Base-by-base conservation (phyloP, 64 coral and sea anemone genomes). In the Montipora cactus region DNA sequence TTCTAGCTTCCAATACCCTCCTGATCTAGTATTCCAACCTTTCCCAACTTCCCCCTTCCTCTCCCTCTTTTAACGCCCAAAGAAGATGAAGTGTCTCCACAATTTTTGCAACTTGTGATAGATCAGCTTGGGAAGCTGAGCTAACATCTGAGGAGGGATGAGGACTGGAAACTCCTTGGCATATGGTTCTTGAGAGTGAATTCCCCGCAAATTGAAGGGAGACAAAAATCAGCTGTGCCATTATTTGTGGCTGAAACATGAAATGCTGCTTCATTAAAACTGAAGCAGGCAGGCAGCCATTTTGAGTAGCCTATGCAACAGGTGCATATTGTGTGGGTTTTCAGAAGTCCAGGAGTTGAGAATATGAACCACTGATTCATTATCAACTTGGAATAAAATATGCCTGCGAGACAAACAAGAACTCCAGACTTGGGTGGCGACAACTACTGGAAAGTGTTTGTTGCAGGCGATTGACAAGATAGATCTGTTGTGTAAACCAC, bases 141-240 rank as follows among this genome's bases (percentile, higher is more conserved):
- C 25, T 80, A 49, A 52, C 45, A 79, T 15, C 18, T 25, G 20
- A 50, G 47, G 14, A 10, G 69, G 46, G 2, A 77, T 76, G 44
- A 70, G 25, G 16, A 13, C 46, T 5, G 72, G 87, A 3, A 47
- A 10, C 18, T 18, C 12, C 14, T 67, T 19, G 3, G 87, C 71
- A 11, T 44, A 37, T 8, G 76, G 52, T 4, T 49, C 76, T 23
- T 79, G 57, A 44, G 48, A 19, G 16, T 21, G n/a, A 50, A 80
- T 80, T 8, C 46, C 16, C 88, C 67, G 14, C 25, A 59, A 13
- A 48, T 61, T 50, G 4, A 77, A 77, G 19, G 10, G 88, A 77
- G 74, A 89, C 15, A 89, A 49, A 2, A 74, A 25, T 89, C 87
- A 89, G 87, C 87, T 13, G 37, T 37, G 37, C 37, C 37, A 13